Base-by-base conservation (phyloP, 2,888 invertebrate species). In the Lasioglossum vierecki region DNA sequence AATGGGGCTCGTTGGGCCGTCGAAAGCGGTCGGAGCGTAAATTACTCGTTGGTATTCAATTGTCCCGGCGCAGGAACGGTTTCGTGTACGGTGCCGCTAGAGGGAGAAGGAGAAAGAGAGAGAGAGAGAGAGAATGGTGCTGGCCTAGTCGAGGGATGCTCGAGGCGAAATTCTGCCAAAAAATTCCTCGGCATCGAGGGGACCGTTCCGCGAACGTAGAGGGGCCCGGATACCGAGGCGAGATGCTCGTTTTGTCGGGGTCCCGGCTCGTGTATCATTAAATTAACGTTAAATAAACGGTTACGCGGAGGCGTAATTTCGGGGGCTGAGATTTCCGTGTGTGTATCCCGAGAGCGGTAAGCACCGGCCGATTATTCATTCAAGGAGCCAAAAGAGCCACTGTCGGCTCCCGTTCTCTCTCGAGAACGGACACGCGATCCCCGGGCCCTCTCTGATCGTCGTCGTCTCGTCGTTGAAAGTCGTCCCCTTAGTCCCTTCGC, bases 231-330 rank as follows among this genome's bases (percentile, higher is more conserved):
- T 13, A 74, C 44, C 49, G 44, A 76, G 84, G 85, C 85, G 83
- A 79, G 49, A 80, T 79, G 75, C 73, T 82, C 79, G 75, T 85
- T 83, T 79, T 84, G 80, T 82, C 80, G 84, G 77, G 76, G 22
- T 6, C 26, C 18, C 46, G 53, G 82, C 76, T 79, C 88, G 89
- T 92, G 90, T 93, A 92, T 94, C 90, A 93, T 93, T 93, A 93
- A 93, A 93, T 94, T 92, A 93, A 91, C 91, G 91, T 91, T 93
- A 91, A 93, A 93, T 93, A 92, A 93, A 91, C 90, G 92, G 92
- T 93, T 93, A 92, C 91, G 92, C 91, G 93, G 91, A 91, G 92
- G 92, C 86, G 91, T 92, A 91, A 92, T 92, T 92, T 92, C 83
- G 88, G 68, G 39, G 88, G 39, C 73, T 71, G 72, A 63, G 53